Conservation (phyloP, 2,113 vertebrate genomes). For the Mixornis gularis region DNA sequence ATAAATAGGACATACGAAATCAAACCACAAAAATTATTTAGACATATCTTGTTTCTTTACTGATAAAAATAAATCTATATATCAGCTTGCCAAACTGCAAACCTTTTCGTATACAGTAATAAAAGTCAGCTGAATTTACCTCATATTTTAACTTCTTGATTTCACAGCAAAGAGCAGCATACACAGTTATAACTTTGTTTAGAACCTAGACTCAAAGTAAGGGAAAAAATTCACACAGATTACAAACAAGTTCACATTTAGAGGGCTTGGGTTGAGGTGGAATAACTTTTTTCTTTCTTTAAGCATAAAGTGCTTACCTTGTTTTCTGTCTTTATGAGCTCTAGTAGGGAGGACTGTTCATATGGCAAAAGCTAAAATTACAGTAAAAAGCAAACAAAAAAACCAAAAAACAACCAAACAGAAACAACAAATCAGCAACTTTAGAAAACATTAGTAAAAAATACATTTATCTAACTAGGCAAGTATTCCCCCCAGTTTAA, state of each 20-base stretch:
- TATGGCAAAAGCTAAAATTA: constrained; percentile 87
- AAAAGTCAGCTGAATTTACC: constrained; percentile 71
- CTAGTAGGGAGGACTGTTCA: constrained; percentile 92
- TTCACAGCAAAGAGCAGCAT: constrained; percentile 96
- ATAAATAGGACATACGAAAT: neutral
- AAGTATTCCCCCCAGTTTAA: neutral
- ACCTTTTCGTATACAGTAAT: neutral
- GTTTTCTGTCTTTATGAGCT: constrained; percentile 98
- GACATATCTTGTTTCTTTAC: neutral
- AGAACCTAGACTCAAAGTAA: constrained; percentile 77
- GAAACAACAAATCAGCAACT: neutral
- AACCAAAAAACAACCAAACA: neutral
- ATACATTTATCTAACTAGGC: neutral
- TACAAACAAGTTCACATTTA: neutral
- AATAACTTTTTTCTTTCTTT: neutral
- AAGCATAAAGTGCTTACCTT: constrained; percentile 77
- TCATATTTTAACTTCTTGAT: constrained; percentile 97
- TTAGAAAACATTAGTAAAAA: neutral
- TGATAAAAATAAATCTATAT: neutral
- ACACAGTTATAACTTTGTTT: constrained; percentile 98
- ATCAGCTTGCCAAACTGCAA: neutral
- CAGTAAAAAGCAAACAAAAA: neutral
- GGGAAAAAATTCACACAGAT: neutral
- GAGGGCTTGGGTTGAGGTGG: neutral
- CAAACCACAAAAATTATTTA: neutral